Evolutionary conservation across 1,140 invertebrate species (phyloP).

Genomic region (Zaprionus nigranus): DNA sequence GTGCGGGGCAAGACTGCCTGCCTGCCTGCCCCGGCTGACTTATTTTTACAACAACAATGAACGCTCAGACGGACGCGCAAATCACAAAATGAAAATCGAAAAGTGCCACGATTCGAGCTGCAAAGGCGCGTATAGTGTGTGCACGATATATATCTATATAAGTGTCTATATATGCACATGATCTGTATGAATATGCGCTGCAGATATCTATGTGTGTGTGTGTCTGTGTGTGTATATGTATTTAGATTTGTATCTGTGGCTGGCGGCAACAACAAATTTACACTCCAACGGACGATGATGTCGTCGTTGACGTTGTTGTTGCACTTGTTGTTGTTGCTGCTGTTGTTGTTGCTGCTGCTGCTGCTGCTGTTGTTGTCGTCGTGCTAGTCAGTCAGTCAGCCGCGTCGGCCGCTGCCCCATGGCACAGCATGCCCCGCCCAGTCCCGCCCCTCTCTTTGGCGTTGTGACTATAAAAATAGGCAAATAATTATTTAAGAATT

Average conservation of each 20-base stretch:
- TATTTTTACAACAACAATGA: slow-evolving; percentile 81
- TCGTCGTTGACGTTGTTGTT: slow-evolving; percentile 31
- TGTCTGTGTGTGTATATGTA: slow-evolving; percentile 23
- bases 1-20: slow-evolving; percentile 31
- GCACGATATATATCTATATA: slow-evolving; percentile 47
- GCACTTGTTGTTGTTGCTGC: slow-evolving; percentile 10
- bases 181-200: background rate
- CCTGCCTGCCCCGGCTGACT: slow-evolving; percentile 54
- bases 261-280: slow-evolving; percentile 71
- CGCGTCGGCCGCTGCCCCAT: slow-evolving; percentile 60
- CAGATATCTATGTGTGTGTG: slow-evolving; percentile 11
- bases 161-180: slow-evolving; percentile 24
- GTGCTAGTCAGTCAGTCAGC: slow-evolving; percentile 79
- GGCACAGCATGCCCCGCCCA: slow-evolving; percentile 11
- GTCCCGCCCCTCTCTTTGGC: background rate
- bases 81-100: slow-evolving; percentile 81
- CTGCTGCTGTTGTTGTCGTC: slow-evolving; percentile 48
- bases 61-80: slow-evolving; percentile 53
- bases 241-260: slow-evolving; percentile 54
- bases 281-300: slow-evolving; percentile 76
- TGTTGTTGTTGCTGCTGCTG: background rate
- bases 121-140: slow-evolving; percentile 28
- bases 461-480: slow-evolving; percentile 74
- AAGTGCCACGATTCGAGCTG: slow-evolving; percentile 61
- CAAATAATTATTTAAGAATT: slow-evolving; percentile 84